phyloP scores from a whole-genome alignment of 2,113 vertebrate genomes.

The Caranx ignobilis region DNA sequence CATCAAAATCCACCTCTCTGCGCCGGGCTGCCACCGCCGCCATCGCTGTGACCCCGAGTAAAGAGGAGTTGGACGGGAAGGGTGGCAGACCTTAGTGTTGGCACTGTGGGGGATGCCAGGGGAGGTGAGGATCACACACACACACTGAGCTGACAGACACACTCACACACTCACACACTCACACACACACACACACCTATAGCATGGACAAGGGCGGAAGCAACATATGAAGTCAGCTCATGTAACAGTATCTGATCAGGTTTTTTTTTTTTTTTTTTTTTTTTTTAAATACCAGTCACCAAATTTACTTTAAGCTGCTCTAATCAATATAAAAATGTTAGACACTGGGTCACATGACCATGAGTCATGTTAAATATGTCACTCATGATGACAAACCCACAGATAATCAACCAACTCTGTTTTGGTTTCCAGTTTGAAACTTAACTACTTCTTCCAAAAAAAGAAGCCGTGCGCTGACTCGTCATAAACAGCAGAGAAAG shows the following conservation, averaged over 20 bases:
- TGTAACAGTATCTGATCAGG: neutral
- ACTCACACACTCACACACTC: neutral
- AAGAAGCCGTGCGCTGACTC: neutral
- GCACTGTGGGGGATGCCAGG: conserved; percentile 55
- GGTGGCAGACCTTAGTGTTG: conserved; percentile 56
- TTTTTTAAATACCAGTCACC: neutral
- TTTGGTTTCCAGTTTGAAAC: neutral
- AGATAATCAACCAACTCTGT: neutral
- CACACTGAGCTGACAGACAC: conserved; percentile 5
- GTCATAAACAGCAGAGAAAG: neutral
- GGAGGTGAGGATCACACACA: conserved; percentile 57
- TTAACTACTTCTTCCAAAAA: neutral
- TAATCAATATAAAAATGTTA: neutral
- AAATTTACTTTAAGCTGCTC: neutral
- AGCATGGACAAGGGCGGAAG: neutral
- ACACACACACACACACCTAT: neutral
- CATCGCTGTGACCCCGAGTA: conserved; percentile 2
- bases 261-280: neutral
- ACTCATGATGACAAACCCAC: neutral
- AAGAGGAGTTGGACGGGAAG: conserved; percentile 30
- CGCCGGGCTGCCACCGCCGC: neutral
- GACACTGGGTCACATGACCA: neutral
- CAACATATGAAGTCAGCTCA: neutral
- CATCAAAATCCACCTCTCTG: conserved; percentile 53
- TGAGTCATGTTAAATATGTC: neutral